Evolutionary conservation across 2,888 invertebrate species (phyloP).

Genomic region (Hymenopus coronatus): DNA sequence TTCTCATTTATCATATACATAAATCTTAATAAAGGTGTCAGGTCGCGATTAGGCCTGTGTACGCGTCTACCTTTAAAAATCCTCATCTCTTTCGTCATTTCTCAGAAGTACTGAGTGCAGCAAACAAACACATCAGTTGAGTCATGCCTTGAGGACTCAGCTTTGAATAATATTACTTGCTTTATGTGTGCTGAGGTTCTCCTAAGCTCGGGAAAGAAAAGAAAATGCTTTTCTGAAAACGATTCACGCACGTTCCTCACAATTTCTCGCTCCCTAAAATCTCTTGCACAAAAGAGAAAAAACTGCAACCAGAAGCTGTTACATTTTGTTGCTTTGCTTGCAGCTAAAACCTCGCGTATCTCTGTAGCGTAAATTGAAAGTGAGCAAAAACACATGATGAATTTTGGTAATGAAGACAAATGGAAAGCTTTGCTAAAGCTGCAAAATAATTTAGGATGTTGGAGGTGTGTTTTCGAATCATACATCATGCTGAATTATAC

Average conservation of each 20-base stretch:
- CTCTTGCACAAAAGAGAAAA: not conserved
- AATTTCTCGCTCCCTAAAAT: not conserved
- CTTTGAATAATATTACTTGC: not conserved
- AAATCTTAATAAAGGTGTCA: no score
- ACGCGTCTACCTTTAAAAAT: no score
- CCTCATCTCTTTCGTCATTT: no score
- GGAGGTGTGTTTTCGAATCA: no score
- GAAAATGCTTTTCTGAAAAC: not conserved
- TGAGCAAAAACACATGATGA: not conserved
- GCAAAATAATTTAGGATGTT: not conserved
- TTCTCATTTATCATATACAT: no score
- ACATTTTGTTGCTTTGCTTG: not conserved
- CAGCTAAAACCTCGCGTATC: not conserved
- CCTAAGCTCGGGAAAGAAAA: not conserved
- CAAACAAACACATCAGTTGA: not conserved
- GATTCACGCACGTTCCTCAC: not conserved
- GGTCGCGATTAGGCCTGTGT: no score
- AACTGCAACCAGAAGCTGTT: not conserved
- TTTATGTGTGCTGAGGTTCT: not conserved
- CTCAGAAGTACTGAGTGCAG: no score
- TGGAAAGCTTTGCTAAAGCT: not conserved
- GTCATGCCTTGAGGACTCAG: not conserved
- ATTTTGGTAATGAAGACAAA: not conserved
- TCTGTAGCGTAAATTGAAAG: not conserved
- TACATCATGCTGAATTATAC: no score